Conservation (phyloP, 2,888 invertebrate genomes). For the Perithous albicinctus region DNA sequence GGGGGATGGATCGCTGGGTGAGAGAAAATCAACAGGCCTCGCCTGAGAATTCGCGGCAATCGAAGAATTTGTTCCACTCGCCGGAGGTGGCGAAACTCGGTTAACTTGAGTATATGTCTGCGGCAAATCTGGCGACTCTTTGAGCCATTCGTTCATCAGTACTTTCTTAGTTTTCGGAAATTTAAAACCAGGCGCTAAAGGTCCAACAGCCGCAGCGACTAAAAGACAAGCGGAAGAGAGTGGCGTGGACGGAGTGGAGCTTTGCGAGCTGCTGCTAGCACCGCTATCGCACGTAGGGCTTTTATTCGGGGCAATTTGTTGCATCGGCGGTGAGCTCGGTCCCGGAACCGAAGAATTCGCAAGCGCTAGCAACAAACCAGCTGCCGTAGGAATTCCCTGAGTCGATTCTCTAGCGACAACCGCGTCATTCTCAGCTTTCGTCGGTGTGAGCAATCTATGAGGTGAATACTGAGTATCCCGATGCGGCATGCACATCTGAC, state of each 20-base stretch:
- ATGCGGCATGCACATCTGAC: constrained; percentile 76
- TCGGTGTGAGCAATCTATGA: constrained; percentile 75
- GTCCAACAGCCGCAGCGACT: constrained; percentile 94
- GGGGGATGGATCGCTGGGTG: constrained; percentile 76
- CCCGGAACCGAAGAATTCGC: constrained; percentile 84
- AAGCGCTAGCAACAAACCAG: constrained; percentile 87
- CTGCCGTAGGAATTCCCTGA: constrained; percentile 85
- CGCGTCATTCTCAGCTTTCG: constrained; percentile 69
- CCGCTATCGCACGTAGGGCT: constrained; percentile 85
- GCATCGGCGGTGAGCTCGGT: constrained; percentile 78
- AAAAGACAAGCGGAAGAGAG: constrained; percentile 92
- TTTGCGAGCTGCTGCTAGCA: constrained; percentile 84
- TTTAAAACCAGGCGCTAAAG: constrained; percentile 93
- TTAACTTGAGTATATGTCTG: constrained; percentile 66
- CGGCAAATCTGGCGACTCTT: constrained; percentile 88
- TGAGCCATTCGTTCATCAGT: constrained; percentile 96
- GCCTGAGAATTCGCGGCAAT: constrained; percentile 39
- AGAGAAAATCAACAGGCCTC: constrained; percentile 73
- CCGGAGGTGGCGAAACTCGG: constrained; percentile 72
- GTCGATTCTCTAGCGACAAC: constrained; percentile 54
- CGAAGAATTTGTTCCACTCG: constrained; percentile 15
- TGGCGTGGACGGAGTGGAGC: constrained; percentile 87
- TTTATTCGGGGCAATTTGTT: constrained; percentile 80
- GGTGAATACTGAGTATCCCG: constrained; percentile 75
- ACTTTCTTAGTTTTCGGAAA: constrained; percentile 96